Evolutionary conservation across 2,797 vertebrate genomes (phyloP).

Genomic region (Rhodeus uyekii): DNA sequence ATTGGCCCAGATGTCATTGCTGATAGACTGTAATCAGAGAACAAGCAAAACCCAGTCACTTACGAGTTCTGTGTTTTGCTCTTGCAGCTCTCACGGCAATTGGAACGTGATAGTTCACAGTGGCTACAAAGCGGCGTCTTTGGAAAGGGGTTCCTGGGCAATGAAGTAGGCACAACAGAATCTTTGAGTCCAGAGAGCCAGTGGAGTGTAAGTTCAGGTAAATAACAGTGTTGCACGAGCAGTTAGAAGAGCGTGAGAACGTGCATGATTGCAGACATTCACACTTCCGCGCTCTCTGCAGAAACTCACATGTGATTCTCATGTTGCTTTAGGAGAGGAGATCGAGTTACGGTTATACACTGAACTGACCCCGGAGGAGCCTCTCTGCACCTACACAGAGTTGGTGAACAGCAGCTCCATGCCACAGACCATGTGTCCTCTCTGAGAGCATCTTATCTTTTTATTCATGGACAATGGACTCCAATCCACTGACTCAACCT

Average conservation of each 20-base stretch:
- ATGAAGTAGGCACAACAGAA: constrained; percentile 72
- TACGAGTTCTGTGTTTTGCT: constrained; percentile 64
- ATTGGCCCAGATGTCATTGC: constrained; percentile 27
- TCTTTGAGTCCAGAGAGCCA: constrained; percentile 71
- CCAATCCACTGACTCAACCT: constrained; percentile 18
- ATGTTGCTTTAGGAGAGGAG: constrained; percentile 63
- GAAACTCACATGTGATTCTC: constrained; percentile 1
- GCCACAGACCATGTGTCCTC: neutral
- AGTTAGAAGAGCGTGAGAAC: neutral
- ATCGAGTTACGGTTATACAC: constrained; percentile 67
- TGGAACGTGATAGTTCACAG: constrained; percentile 73
- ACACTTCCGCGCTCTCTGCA: neutral
- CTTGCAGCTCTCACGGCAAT: constrained; percentile 66
- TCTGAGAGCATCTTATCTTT: constrained; percentile 30
- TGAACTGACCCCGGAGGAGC: constrained; percentile 57
- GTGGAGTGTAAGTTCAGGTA: constrained; percentile 80
- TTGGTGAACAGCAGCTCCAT: constrained; percentile 40
- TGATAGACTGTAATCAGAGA: constrained; percentile 24
- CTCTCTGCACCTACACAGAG: constrained; percentile 53
- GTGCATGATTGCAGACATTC: no score
- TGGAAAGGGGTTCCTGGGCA: constrained; percentile 82
- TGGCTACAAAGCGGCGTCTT: constrained; percentile 73
- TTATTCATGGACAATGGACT: neutral
- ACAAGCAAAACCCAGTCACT: constrained; percentile 38
- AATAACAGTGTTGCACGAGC: constrained; percentile 47